Base-by-base conservation (phyloP, 2,888 invertebrate species). In the Ctena decussata region DNA sequence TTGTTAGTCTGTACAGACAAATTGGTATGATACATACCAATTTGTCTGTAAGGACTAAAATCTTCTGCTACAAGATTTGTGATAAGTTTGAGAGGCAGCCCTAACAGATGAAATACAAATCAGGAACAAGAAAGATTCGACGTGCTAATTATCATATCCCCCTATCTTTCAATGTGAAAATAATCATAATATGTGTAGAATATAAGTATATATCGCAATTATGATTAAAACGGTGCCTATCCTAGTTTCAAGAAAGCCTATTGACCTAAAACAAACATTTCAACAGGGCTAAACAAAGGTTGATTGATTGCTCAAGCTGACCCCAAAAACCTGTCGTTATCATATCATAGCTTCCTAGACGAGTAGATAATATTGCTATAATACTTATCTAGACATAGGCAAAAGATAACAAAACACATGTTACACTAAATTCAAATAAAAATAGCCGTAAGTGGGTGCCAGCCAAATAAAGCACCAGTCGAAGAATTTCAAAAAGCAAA, bases 291-390 rank as follows among this genome's bases (percentile, higher is more conserved):
- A 65, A 32, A 65, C 65, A 65, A 65, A 65, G 65, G 65, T 65
- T 65, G 65, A 65, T 65, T 65, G 65, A 65, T 65, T 65, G 65
- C 21, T 35, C 21, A 65, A 35, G 65, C 32, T 65, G 65, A 65
- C 65, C 65, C 65, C 35, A 32, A 65, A 35, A 65, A 65, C 65
- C 18, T 35, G 65, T 65, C 24, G 57, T 65, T 65, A 65, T 65
- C 65, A 65, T 65, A 65, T 65, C 65, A 32, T 35, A 65, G 35
- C 65, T 65, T 65, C 65, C 65, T 65, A 65, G 65, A 65, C 65
- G 65, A 35, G 15, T 15, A 35, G 65, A 65, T 65, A 65, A 21
- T 65, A 65, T 65, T 21, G 30, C 65, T 65, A 35, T 65, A 35
- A 24, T 65, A 32, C 35, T 65, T 65, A 65, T 65, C 65, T 8